Conservation (phyloP, 30 jellyfish, hydroid and myxozoan genomes). For the Chironex yamaguchii region DNA sequence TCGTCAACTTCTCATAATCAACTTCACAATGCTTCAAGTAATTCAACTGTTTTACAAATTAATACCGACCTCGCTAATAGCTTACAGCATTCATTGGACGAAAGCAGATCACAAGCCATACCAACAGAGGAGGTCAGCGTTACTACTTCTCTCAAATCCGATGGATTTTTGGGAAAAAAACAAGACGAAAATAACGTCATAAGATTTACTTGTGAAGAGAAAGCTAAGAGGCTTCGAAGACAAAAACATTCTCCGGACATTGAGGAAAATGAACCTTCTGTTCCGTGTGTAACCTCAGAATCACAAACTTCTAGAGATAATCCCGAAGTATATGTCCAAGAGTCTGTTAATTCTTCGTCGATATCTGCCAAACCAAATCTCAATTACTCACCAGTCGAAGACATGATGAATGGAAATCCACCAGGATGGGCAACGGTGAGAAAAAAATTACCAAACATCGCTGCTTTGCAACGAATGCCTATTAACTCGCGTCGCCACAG, state of each 20-base stretch:
- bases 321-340: neutral
- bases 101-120: too few relatives aligned
- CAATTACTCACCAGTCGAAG: neutral
- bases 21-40: too few relatives aligned
- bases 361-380: neutral
- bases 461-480: slow-evolving; percentile 59
- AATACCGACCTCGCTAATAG: too few relatives aligned
- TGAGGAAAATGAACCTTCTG: neutral
- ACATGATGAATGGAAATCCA: neutral
- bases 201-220: too few relatives aligned
- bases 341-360: neutral
- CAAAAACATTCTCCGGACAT: neutral
- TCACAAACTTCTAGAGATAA: neutral
- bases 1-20: too few relatives aligned
- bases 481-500: slow-evolving; percentile 32
- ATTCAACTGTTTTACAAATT: too few relatives aligned
- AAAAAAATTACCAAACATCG: slow-evolving; percentile 58
- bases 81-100: too few relatives aligned
- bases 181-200: too few relatives aligned
- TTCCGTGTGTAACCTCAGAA: neutral
- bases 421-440: slow-evolving; percentile 61
- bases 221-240: too few relatives aligned
- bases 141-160: too few relatives aligned
- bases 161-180: too few relatives aligned
- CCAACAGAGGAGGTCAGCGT: too few relatives aligned